phyloP scores from a whole-genome alignment of 2,888 invertebrate species.

The Empis livida region DNA sequence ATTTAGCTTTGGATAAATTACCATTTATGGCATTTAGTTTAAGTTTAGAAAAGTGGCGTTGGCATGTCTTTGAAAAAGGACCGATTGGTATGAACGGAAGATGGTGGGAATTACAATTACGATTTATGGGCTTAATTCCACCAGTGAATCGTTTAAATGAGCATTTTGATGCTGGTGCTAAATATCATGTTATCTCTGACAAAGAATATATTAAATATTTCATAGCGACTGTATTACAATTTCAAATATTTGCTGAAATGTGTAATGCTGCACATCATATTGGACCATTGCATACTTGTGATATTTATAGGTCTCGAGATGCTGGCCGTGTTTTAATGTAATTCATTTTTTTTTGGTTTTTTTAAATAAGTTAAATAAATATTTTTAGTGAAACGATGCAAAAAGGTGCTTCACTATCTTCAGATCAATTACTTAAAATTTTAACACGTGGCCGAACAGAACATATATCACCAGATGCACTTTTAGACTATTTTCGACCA shows the following conservation, averaged over 20 bases:
- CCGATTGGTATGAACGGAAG: constrained; percentile 55
- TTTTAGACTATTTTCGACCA: constrained; percentile 73
- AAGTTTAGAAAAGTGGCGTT: constrained; percentile 73
- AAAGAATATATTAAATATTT: constrained; percentile 64
- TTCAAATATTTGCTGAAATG: constrained; percentile 69
- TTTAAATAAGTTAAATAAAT: too few relatives aligned
- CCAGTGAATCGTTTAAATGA: constrained; percentile 53
- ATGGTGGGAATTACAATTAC: constrained; percentile 63
- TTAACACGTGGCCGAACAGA: constrained; percentile 59
- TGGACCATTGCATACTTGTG: constrained; percentile 67
- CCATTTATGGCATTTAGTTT: constrained; percentile 69
- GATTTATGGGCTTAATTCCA: constrained; percentile 62
- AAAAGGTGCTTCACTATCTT: constrained; percentile 50
- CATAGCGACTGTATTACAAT: constrained; percentile 67
- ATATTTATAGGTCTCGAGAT: constrained; percentile 64
- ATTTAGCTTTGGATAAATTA: constrained; percentile 65
- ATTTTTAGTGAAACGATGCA: constrained; percentile 55
- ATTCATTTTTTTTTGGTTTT: too few relatives aligned
- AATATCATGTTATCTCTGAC: constrained; percentile 69
- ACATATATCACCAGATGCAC: constrained; percentile 59
- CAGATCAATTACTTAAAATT: constrained; percentile 58
- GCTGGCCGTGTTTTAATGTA: constrained; percentile 66
- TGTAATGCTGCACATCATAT: constrained; percentile 59
- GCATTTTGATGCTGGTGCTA: constrained; percentile 74
- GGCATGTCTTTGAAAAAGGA: constrained; percentile 64